A percentile compares a stretch with the other conserved stretches of the same genome.
Conservation (phyloP, 2,888 invertebrate genomes). For the Lymantria dispar region DNA sequence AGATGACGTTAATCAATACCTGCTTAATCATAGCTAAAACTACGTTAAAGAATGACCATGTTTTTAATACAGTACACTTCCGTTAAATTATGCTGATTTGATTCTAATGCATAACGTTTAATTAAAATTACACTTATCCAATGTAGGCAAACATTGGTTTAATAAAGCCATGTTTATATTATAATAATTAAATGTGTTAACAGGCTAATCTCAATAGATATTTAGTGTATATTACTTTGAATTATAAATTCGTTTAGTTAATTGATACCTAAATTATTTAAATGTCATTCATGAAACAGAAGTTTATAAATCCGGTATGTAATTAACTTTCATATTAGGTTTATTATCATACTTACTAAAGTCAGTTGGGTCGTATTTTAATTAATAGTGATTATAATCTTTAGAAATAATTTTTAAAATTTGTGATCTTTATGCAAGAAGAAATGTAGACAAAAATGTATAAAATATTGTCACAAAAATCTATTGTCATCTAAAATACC, state of each 20-base stretch:
- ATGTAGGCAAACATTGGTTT: conserved; percentile 12
- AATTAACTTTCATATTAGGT: too few relatives aligned
- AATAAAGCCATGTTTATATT: conserved; percentile 11
- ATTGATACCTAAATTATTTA: conserved; percentile 4
- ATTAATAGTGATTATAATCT: too few relatives aligned
- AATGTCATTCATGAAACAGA: conserved; percentile 1
- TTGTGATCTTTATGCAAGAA: too few relatives aligned
- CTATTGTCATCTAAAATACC: too few relatives aligned
- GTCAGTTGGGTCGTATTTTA: neutral
- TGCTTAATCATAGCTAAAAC: too few relatives aligned
- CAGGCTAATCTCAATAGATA: conserved; percentile 4
- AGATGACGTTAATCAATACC: too few relatives aligned
- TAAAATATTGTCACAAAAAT: too few relatives aligned
- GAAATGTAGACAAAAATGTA: too few relatives aligned
- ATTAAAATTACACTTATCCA: conserved; percentile 18
- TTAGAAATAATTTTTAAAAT: too few relatives aligned
- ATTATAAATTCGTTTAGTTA: conserved; percentile 3
- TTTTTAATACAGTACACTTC: too few relatives aligned
- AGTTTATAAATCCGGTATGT: neutral
- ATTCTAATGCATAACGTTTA: conserved; percentile 1
- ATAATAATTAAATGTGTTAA: conserved; percentile 11
- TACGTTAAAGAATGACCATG: too few relatives aligned
- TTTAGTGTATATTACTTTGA: conserved; percentile 8
- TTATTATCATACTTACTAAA: neutral
- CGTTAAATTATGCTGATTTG: too few relatives aligned